phyloP scores from a whole-genome alignment of 2,113 vertebrate species.

The Baryphthengus martii region DNA sequence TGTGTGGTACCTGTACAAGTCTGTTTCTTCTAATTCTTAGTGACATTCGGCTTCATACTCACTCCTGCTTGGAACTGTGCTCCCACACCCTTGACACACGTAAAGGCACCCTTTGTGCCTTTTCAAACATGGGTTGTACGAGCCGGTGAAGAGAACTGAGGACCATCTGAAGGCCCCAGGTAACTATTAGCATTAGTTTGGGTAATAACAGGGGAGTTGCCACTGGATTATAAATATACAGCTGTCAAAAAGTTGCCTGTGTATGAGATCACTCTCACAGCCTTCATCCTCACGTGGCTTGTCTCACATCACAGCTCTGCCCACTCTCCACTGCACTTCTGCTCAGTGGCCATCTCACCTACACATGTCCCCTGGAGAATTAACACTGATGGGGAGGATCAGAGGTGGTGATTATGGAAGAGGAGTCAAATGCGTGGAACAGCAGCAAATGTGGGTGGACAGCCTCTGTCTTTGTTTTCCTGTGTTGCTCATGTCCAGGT shows the following conservation, averaged over 20 bases:
- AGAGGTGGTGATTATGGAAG: not conserved
- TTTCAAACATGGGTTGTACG: not conserved
- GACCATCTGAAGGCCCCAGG: not conserved
- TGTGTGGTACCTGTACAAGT: not conserved
- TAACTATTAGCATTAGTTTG: not conserved
- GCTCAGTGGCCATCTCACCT: not conserved
- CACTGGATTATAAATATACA: not conserved
- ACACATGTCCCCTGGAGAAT: not conserved
- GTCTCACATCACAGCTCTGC: not conserved
- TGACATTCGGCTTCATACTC: not conserved
- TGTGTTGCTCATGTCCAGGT: accelerated
- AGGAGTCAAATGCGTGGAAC: not conserved
- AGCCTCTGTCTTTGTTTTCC: not conserved
- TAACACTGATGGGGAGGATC: not conserved
- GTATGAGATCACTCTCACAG: not conserved
- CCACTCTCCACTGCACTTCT: not conserved
- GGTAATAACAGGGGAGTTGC: not conserved
- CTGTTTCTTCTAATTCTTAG: not conserved
- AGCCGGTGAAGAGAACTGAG: not conserved
- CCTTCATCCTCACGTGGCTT: accelerated
- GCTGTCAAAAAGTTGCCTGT: not conserved
- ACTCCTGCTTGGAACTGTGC: not conserved
- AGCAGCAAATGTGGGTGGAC: not conserved
- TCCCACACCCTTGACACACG: not conserved
- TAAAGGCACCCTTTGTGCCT: not conserved